Conservation (phyloP, 2,888 invertebrate genomes). For the Copidosoma aretas region DNA sequence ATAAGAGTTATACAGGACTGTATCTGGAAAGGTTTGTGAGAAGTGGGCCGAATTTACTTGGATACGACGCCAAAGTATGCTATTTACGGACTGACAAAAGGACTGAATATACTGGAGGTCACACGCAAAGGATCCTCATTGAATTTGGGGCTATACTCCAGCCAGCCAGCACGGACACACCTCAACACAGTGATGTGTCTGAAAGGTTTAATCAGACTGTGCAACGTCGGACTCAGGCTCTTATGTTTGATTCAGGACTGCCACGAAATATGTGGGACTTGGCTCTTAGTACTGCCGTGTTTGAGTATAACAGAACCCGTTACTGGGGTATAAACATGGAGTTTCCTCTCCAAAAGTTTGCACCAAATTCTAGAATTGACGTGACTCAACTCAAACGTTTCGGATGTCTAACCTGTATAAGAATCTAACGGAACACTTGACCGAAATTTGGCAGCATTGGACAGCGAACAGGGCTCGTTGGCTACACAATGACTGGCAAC, state of each 20-base stretch:
- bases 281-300: conserved; percentile 38
- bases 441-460: conserved; percentile 2
- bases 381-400: conserved; percentile 21
- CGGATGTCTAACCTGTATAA: conserved; percentile 37
- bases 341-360: background rate
- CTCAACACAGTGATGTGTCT: conserved; percentile 37
- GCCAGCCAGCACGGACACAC: conserved; percentile 3
- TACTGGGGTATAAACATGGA: conserved; percentile 33
- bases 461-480: conserved; percentile 8
- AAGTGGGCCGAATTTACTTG: conserved; percentile 42
- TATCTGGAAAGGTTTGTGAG: conserved; percentile 38
- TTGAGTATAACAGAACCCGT: conserved; percentile 36
- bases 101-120: conserved; percentile 42
- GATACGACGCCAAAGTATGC: conserved; percentile 42
- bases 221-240: too few relatives aligned
- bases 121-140: conserved; percentile 29
- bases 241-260: too few relatives aligned
- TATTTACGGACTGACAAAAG: conserved; percentile 43
- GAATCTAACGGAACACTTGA: conserved; percentile 32
- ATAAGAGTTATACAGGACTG: too few relatives aligned
- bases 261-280: too few relatives aligned
- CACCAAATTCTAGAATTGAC: background rate
- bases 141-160: background rate
- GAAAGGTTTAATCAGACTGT: conserved; percentile 42
- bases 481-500: conserved; percentile 37